Evolutionary conservation across 2,888 invertebrate species (phyloP).

Genomic region (Scaeva pyrastri): DNA sequence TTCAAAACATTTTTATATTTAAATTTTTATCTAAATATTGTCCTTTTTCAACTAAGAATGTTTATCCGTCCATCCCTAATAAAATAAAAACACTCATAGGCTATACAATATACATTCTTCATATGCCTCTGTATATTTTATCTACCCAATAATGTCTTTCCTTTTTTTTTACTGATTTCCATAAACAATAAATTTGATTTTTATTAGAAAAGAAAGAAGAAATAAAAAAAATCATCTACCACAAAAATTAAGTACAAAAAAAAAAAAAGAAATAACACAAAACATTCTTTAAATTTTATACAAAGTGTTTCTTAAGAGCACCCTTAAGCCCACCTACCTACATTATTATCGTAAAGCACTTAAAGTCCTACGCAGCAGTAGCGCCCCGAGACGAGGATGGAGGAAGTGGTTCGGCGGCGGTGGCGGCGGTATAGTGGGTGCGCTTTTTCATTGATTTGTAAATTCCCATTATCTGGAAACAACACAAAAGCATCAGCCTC

Average conservation of each 20-base stretch:
- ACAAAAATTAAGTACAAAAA: constrained; percentile 44
- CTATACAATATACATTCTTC: too few relatives aligned
- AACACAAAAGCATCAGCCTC: constrained; percentile 12
- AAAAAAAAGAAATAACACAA: neutral
- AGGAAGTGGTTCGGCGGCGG: too few relatives aligned
- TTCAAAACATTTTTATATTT: too few relatives aligned
- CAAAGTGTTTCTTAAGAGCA: constrained; percentile 32
- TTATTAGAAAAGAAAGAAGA: constrained; percentile 11
- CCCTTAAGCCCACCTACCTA: constrained; percentile 16
- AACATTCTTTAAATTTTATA: constrained; percentile 26
- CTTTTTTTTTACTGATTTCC: constrained; percentile 40
- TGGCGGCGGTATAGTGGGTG: too few relatives aligned
- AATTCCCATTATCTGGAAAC: constrained; percentile 47
- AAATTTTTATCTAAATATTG: too few relatives aligned
- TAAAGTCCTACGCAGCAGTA: neutral
- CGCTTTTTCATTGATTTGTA: constrained; percentile 66
- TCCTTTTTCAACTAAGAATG: neutral
- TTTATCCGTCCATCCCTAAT: neutral
- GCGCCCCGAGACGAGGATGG: too few relatives aligned
- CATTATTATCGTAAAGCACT: constrained; percentile 29
- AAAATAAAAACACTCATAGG: neutral
- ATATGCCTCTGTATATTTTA: too few relatives aligned
- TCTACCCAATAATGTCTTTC: neutral
- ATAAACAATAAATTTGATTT: constrained; percentile 52
- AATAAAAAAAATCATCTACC: constrained; percentile 16